Conservation (phyloP, 2,113 vertebrate species). For the Peromyscus polionotus region DNA sequence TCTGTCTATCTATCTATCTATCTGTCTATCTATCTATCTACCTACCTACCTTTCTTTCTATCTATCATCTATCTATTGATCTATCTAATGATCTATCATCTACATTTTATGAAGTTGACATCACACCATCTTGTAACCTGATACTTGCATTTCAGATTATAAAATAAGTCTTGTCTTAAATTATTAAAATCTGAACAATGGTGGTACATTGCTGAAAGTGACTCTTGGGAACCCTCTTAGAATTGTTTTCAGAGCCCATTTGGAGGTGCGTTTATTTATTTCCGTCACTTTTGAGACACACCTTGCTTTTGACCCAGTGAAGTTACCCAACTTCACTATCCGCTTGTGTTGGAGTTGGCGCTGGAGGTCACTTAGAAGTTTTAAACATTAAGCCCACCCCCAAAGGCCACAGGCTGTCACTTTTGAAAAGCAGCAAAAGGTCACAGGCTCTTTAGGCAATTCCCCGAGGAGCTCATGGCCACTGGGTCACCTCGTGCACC, state of each 20-base stretch:
- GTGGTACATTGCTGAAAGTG: not conserved
- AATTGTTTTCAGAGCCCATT: slow-evolving; percentile 5
- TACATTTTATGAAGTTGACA: not conserved
- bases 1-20: not conserved
- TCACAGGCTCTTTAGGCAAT: not conserved
- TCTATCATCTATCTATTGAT: not conserved
- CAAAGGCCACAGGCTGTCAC: not conserved
- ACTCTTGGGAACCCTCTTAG: slow-evolving; percentile 11
- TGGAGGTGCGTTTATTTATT: not conserved
- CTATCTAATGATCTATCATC: not conserved
- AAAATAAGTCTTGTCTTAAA: not conserved
- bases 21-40: not conserved
- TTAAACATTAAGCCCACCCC: not conserved
- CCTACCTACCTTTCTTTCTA: not conserved
- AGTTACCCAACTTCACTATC: not conserved
- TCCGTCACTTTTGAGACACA: slow-evolving; percentile 4
- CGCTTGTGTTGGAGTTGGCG: slow-evolving; percentile 7
- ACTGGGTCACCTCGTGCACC: not conserved
- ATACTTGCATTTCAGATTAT: not conserved
- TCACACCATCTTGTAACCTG: not conserved
- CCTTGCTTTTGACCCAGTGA: slow-evolving; percentile 36
- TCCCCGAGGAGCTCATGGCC: not conserved
- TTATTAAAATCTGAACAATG: not conserved
- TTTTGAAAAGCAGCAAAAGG: slow-evolving; percentile 24
- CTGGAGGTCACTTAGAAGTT: not conserved